A percentile compares a stretch with the other conserved stretches of the same genome.
phyloP scores from a whole-genome alignment of 2,797 vertebrate genomes.

The Alauda arvensis region DNA sequence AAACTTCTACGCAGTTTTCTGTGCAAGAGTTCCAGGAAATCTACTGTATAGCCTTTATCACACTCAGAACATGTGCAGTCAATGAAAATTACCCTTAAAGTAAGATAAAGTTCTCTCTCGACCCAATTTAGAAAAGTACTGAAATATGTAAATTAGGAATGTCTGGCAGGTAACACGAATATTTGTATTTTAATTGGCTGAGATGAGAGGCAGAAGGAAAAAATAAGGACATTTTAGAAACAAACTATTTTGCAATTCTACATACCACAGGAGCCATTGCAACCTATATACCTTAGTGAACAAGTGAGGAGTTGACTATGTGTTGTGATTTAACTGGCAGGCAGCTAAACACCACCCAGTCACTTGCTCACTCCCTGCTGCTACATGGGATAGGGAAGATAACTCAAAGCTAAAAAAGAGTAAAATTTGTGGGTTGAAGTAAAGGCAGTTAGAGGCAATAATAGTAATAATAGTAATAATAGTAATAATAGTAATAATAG shows the following conservation, averaged over 20 bases:
- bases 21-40: slow-evolving; percentile 15
- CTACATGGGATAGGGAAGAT: background rate
- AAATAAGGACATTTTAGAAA: background rate
- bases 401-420: background rate
- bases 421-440: background rate
- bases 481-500: background rate
- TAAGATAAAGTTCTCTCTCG: background rate
- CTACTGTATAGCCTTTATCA: background rate
- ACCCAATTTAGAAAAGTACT: background rate
- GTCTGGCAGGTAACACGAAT: background rate
- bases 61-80: background rate
- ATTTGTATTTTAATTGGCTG: background rate
- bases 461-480: background rate
- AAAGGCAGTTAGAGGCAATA: background rate
- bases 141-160: background rate
- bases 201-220: background rate
- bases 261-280: background rate
- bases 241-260: background rate
- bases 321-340: background rate
- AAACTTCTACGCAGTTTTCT: background rate
- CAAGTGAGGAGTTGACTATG: background rate
- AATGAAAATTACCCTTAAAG: background rate
- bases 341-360: background rate
- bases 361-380: rapidly evolving
- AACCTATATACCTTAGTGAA: background rate